phyloP scores from a whole-genome alignment of 2,113 vertebrate genomes.

The Callocephalon fimbriatum region DNA sequence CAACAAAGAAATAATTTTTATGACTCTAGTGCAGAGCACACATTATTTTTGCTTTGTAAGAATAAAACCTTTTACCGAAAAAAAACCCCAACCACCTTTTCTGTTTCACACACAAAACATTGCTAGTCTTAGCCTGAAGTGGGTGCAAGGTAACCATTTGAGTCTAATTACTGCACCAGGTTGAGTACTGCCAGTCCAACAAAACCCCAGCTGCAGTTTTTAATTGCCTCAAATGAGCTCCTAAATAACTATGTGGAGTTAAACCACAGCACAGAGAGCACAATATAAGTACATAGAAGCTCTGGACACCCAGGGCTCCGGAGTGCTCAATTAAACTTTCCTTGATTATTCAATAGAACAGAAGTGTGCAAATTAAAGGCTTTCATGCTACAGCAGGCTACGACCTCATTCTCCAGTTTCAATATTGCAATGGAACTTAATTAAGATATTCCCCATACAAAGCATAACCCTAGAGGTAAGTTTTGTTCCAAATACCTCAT shows the following conservation, averaged over 20 bases:
- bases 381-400: constrained; percentile 63
- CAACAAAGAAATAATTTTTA: background rate
- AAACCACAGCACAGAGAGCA: constrained; percentile 20
- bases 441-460: constrained; percentile 55
- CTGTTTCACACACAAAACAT: background rate
- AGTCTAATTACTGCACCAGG: constrained; percentile 28
- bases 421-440: constrained; percentile 63
- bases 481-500: constrained; percentile 49
- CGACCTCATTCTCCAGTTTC: constrained; percentile 52
- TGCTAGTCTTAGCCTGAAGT: background rate
- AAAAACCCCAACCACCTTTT: background rate
- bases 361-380: constrained; percentile 65
- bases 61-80: background rate
- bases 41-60: background rate
- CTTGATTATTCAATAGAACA: constrained; percentile 66
- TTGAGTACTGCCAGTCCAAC: constrained; percentile 13
- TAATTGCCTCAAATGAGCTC: constrained; percentile 56
- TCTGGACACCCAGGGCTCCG: constrained; percentile 27
- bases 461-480: constrained; percentile 38
- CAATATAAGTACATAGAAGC: constrained; percentile 17
- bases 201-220: constrained; percentile 57
- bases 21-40: background rate
- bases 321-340: constrained; percentile 59
- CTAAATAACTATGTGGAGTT: constrained; percentile 47
- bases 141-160: constrained; percentile 33